Evolutionary conservation across 2,113 vertebrate species (phyloP).

Genomic region (Triplophysa rosa): DNA sequence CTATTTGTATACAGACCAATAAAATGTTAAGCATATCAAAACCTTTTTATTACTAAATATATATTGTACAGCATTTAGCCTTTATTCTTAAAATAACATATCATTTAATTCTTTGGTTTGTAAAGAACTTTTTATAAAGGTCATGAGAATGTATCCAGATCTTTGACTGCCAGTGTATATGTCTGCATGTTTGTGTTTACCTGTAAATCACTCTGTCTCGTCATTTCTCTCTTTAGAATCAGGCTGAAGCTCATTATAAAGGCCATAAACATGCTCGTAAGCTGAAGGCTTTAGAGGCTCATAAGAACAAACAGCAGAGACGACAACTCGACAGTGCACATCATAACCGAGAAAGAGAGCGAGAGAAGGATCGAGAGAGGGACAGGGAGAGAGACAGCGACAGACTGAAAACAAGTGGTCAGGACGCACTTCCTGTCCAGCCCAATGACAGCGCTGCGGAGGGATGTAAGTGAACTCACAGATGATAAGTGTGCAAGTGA

Average conservation of each 20-base stretch:
- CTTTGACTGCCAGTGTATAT: conserved; percentile 1
- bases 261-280: conserved; percentile 95
- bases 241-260: conserved; percentile 98
- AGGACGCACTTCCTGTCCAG: conserved; percentile 59
- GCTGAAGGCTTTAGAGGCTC: conserved; percentile 88
- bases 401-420: conserved; percentile 55
- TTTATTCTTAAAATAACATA: too few relatives aligned
- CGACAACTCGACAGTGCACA: conserved; percentile 52
- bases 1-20: too few relatives aligned
- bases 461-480: conserved; percentile 63
- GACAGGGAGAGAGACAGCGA: conserved; percentile 56
- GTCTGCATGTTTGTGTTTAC: neutral
- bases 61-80: too few relatives aligned
- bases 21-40: too few relatives aligned
- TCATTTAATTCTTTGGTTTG: too few relatives aligned
- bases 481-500: neutral
- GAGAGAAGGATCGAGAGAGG: conserved; percentile 60
- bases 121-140: too few relatives aligned
- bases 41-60: too few relatives aligned
- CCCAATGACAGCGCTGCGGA: conserved; percentile 64
- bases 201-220: neutral
- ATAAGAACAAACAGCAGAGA: conserved; percentile 80
- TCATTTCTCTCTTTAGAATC: conserved; percentile 78
- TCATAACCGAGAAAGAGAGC: conserved; percentile 58
- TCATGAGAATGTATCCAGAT: too few relatives aligned